Conservation (phyloP, 2,888 invertebrate species). For the Chrysopilus asiliformis region DNA sequence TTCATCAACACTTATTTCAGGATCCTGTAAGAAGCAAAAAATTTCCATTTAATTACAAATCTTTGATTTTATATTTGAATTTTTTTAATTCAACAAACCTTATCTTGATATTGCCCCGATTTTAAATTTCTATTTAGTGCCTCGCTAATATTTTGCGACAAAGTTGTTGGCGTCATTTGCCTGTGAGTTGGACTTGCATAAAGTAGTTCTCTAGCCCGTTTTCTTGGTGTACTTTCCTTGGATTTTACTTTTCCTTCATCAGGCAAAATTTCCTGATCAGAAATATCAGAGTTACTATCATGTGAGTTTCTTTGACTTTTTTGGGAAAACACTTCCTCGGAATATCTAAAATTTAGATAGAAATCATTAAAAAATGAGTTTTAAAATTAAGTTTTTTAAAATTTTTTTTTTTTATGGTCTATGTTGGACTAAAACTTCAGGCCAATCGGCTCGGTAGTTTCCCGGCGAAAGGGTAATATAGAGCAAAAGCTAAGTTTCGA, state of each 20-base stretch:
- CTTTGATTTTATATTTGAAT: neutral
- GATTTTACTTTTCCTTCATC: slow-evolving; percentile 20
- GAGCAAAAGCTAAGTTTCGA: no score
- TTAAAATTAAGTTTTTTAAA: no score
- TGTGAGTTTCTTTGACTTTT: slow-evolving; percentile 47
- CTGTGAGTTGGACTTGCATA: slow-evolving; percentile 33
- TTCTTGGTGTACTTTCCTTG: slow-evolving; percentile 27
- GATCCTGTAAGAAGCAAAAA: slow-evolving; percentile 15
- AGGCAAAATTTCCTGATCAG: slow-evolving; percentile 30
- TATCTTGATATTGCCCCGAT: neutral
- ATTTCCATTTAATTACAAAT: neutral
- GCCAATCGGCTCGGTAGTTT: no score
- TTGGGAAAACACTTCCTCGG: slow-evolving; percentile 54
- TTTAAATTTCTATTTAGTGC: neutral
- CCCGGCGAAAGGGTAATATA: no score
- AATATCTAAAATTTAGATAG: slow-evolving; percentile 45
- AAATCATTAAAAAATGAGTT: no score
- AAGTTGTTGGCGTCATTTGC: slow-evolving; percentile 29
- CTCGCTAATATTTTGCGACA: neutral
- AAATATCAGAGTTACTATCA: slow-evolving; percentile 28
- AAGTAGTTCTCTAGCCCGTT: slow-evolving; percentile 28
- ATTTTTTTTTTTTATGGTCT: no score
- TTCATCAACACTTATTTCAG: slow-evolving; percentile 24
- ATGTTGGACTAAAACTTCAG: no score
- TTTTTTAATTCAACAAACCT: slow-evolving; percentile 1